These are phyloP conservation scores for Strigamia crassipes DNA, from an alignment of 2,888 invertebrate genomes.

Conservation along the genomic window DNA sequence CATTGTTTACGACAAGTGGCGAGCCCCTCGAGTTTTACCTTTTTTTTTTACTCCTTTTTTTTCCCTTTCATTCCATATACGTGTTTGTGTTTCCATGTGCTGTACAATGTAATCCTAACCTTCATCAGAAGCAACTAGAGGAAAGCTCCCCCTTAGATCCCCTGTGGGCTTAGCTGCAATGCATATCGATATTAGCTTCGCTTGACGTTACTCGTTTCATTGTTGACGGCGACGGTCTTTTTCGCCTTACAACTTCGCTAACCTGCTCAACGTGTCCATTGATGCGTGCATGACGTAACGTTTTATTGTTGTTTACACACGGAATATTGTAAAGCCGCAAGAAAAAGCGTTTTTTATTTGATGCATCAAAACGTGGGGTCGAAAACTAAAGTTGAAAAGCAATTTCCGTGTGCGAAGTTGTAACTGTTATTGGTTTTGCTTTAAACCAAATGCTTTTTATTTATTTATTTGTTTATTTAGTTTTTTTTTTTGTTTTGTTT, in stretches of 20 bases:
- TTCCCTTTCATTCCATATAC: background rate
- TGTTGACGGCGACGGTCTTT: background rate
- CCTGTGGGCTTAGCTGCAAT: slow-evolving; percentile 39
- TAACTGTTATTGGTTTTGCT: too few relatives aligned
- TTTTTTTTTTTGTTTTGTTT: background rate
- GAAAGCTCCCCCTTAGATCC: slow-evolving; percentile 34
- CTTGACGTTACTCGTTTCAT: slow-evolving; percentile 28
- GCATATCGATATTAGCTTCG: slow-evolving; percentile 38
- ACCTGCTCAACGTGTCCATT: background rate
- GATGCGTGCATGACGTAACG: slow-evolving; percentile 3
- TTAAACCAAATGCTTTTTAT: background rate
- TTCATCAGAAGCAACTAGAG: slow-evolving; percentile 22
- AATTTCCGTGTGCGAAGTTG: too few relatives aligned
- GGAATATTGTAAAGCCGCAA: background rate
- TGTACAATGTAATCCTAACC: slow-evolving; percentile 27
- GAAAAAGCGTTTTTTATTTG: background rate
- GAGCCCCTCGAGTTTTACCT: slow-evolving; percentile 8
- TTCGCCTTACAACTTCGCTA: background rate
- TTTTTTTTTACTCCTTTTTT: background rate
- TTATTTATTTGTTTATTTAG: background rate
- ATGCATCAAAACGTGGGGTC: too few relatives aligned
- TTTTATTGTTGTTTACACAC: slow-evolving; percentile 4
- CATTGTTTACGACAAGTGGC: slow-evolving; percentile 42
- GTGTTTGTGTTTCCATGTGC: slow-evolving; percentile 12
- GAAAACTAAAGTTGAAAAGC: too few relatives aligned